Evolutionary conservation across 2,113 vertebrate species (phyloP).

Genomic region (Odocoileus hemionus): DNA sequence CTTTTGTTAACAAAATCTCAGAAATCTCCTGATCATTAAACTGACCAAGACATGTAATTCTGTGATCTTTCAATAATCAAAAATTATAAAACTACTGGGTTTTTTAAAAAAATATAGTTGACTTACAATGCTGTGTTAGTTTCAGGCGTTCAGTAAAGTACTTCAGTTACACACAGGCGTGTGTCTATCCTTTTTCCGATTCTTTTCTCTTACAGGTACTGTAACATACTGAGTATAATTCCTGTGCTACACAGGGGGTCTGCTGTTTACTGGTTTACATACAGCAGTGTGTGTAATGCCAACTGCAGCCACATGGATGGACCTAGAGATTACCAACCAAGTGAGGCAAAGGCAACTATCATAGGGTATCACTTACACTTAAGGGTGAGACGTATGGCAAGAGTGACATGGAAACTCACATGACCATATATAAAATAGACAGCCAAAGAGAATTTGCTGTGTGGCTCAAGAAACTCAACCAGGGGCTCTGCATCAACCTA

Average conservation of each 20-base stretch:
- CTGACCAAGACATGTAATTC: neutral
- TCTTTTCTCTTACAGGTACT: neutral
- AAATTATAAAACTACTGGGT: neutral
- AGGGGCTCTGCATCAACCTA: neutral
- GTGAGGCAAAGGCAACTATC: neutral
- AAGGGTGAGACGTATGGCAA: neutral
- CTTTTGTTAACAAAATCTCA: neutral
- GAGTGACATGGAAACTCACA: neutral
- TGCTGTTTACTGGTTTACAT: neutral
- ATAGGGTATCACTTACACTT: neutral
- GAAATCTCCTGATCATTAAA: neutral
- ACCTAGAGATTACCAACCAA: neutral
- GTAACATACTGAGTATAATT: too few relatives aligned
- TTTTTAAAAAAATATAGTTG: neutral
- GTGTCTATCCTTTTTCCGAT: neutral
- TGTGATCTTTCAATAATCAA: neutral
- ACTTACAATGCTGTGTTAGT: neutral
- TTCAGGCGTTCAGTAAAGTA: neutral
- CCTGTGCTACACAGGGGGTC: neutral
- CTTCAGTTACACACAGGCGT: neutral
- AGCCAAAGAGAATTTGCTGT: neutral
- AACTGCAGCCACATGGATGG: neutral
- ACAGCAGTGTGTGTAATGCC: neutral
- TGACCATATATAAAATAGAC: accelerated
- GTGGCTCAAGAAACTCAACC: neutral